A percentile compares a stretch with the other conserved stretches of the same genome.
phyloP scores from a whole-genome alignment of 2,113 vertebrate species.

The Callaeas wilsoni region DNA sequence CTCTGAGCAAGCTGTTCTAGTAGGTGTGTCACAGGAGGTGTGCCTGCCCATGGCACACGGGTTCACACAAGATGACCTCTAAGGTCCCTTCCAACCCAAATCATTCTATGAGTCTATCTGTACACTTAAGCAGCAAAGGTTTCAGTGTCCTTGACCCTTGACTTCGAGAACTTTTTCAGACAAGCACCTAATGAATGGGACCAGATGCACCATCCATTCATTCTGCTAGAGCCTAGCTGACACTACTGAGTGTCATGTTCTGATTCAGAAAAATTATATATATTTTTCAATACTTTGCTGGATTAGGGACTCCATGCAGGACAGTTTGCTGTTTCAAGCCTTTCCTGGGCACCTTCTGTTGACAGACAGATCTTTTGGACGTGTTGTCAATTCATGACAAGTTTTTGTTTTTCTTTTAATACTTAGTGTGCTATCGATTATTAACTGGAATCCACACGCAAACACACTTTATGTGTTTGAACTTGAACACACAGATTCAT shows the following conservation, averaged over 20 bases:
- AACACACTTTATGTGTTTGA: neutral
- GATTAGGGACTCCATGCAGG: neutral
- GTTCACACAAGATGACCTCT: neutral
- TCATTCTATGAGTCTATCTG: accelerated
- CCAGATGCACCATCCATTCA: neutral
- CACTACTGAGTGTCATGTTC: neutral
- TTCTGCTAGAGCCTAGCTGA: neutral
- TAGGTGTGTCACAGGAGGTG: neutral
- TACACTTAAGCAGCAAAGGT: neutral
- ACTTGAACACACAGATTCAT: neutral
- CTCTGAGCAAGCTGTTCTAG: neutral
- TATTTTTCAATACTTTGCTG: neutral
- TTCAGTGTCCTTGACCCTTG: neutral
- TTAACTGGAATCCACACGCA: neutral
- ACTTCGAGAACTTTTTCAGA: neutral
- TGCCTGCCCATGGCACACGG: neutral
- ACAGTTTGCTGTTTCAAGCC: neutral
- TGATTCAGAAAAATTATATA: neutral
- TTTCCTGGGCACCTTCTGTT: neutral
- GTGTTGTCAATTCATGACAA: neutral
- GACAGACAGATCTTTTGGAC: neutral
- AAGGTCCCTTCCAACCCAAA: neutral
- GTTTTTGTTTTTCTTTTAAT: neutral
- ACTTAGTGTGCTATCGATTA: neutral
- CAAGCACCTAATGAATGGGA: neutral